Evolutionary conservation across 2,113 vertebrate genomes (phyloP), one percentile per base, ranked within the genome.

Genomic region (Neolamprologus hecqui): DNA sequence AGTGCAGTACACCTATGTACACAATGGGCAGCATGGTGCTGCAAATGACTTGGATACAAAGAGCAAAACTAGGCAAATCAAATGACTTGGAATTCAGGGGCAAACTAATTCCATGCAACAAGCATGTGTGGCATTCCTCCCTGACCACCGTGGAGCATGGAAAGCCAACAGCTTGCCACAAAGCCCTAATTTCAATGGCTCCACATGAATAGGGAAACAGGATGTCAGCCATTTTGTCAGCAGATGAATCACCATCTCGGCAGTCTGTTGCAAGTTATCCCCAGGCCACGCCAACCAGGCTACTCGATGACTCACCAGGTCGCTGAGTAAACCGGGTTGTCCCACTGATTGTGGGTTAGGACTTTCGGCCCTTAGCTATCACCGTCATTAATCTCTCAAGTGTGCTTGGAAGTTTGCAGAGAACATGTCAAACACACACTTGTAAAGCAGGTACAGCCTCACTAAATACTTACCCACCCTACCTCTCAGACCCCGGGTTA

Each of bases 191-290:
- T 88, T 87, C 81, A 65, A 82, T 68, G 82, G 82, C 14, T 63
- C 55, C n/a, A 90, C 85, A 35, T 26, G 11, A 88, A 81, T 3
- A 65, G 84, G 87, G 87, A 93, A 93, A 86, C 90, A 93, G 93
- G 94, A 95, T 91, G 93, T 93, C 83, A 79, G 90, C 92, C 93
- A 94, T 94, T 95, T 93, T 92, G 53, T 81, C 82, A 53, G 49
- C 84, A 35, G 84, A 94, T 95, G 92, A 96, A 85, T 94, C 93
- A 95, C 55, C 86, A 65, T 33, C 68, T 77, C 75, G 75, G 81
- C 47, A 85, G 82, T 35, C 5, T 73, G 86, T 84, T 82, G 86
- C 51, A 91, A 88, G 88, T 86, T 88, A 84, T 86, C 84, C 86
- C 28, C 60, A 47, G 85, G 89, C 82, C 37, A 79, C 58, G 58